Evolutionary conservation across 2,797 vertebrate genomes (phyloP), one percentile per base, ranked within the genome.

Genomic region (Tarsius wallacei): DNA sequence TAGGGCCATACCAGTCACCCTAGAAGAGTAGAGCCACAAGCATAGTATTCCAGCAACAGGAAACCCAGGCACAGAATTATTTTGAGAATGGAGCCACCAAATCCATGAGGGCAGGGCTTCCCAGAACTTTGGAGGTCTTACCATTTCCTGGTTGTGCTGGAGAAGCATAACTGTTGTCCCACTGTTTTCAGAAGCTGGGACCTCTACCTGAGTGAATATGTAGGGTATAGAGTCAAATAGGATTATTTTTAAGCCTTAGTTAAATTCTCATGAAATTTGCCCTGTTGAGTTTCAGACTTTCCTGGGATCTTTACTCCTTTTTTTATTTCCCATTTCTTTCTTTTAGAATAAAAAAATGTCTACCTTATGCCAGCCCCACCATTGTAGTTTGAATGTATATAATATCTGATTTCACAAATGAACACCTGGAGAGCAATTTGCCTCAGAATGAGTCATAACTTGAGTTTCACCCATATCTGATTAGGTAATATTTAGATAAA

Each of bases 21-120:
- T 5, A 51, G 74, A 78, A 15, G 26, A 26, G 1, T 5, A 51
- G 13, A 36, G 19, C 4, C 16, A n/a, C 1, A 24, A 11, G n/a
- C 14, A 26, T 19, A 14, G 1, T 3, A 11, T 49, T 61, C 19
- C 7, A 11, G 19, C 1, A 8, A 68, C 2, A 14, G 24, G 19
- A 42, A 57, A 33, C 19, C 24, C 28, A 80, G n/a, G 8, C 9
- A 31, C 5, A n/a, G 6, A 55, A 5, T 4, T 36, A 0, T 12
- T 15, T 17, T 61, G 5, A 11, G 26, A 57, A 7, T 49, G 2
- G 21, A 7, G 16, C 1, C 10, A 59, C 10, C 15, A 9, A 57
- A 33, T 42, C 42, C 42, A 42, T 42, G 42, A 42, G 42, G 42
- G 4, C 42, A 42, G 42, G 14, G 19, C 2, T 24, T 51, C 36